A percentile compares a stretch with the other conserved stretches of the same genome.
Conservation (phyloP, 2,113 vertebrate species). For the Ivindomyrus marchei region DNA sequence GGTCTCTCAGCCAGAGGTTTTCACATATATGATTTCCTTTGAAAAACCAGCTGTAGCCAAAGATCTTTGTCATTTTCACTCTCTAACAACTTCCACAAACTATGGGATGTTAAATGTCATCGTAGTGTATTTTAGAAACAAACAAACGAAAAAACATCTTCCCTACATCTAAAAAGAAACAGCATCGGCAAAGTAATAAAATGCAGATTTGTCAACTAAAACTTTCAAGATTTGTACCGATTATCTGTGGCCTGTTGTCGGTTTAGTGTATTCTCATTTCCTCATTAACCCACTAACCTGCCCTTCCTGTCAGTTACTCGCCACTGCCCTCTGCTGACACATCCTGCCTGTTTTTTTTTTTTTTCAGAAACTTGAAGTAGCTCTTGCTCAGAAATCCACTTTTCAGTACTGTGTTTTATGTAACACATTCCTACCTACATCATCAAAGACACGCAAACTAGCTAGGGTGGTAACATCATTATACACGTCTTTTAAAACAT, state of each 20-base stretch:
- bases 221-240: neutral
- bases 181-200: neutral
- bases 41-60: neutral
- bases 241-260: neutral
- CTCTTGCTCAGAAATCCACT: neutral
- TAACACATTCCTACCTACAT: neutral
- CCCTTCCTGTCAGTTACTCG: neutral
- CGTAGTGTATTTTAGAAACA: neutral
- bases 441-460: neutral
- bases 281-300: neutral
- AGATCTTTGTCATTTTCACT: neutral
- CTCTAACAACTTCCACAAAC: neutral
- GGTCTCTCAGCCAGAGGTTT: neutral
- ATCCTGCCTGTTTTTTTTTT: neutral
- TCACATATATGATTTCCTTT: neutral
- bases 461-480: neutral
- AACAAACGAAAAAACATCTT: neutral
- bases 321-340: constrained; percentile 16
- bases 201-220: neutral
- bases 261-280: neutral
- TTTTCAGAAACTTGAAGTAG: neutral
- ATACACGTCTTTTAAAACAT: neutral
- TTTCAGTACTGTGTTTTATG: neutral
- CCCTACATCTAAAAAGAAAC: neutral
- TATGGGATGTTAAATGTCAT: neutral